Evolutionary conservation across 2,113 vertebrate species (phyloP).

Genomic region (Alectura lathami): DNA sequence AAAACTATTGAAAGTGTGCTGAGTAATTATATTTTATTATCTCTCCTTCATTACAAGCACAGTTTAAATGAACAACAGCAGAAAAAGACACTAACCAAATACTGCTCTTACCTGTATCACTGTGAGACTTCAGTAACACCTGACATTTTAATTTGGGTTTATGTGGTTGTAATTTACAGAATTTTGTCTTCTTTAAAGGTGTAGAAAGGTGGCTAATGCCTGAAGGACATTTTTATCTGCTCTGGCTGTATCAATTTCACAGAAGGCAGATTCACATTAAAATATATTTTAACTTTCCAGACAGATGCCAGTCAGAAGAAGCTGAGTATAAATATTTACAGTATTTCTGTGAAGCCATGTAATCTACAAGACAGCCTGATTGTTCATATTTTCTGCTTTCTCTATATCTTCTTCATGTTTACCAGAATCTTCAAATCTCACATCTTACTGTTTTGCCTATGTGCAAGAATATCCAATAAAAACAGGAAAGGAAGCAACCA

Average conservation of each 20-base stretch:
- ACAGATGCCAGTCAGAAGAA: background rate
- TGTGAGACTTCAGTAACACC: background rate
- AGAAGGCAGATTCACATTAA: background rate
- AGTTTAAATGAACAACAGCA: background rate
- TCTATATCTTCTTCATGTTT: background rate
- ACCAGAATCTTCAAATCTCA: background rate
- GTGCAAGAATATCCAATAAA: rapidly evolving
- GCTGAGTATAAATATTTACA: background rate
- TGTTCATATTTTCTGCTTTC: background rate
- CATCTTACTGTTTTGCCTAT: background rate
- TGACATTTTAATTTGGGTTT: background rate
- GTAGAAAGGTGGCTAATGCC: background rate
- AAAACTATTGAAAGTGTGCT: background rate
- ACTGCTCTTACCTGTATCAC: background rate
- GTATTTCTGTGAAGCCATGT: background rate
- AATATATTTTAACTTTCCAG: conserved; percentile 27
- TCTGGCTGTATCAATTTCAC: background rate
- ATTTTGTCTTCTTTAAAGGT: background rate
- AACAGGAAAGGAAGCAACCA: background rate
- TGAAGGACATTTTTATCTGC: conserved; percentile 30
- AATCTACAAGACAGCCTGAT: background rate
- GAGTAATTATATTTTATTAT: background rate
- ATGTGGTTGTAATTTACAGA: background rate
- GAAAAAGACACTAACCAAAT: background rate
- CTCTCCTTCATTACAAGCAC: background rate